Evolutionary conservation across 2,113 vertebrate genomes (phyloP).

Genomic region (Gopherus flavomarginatus): DNA sequence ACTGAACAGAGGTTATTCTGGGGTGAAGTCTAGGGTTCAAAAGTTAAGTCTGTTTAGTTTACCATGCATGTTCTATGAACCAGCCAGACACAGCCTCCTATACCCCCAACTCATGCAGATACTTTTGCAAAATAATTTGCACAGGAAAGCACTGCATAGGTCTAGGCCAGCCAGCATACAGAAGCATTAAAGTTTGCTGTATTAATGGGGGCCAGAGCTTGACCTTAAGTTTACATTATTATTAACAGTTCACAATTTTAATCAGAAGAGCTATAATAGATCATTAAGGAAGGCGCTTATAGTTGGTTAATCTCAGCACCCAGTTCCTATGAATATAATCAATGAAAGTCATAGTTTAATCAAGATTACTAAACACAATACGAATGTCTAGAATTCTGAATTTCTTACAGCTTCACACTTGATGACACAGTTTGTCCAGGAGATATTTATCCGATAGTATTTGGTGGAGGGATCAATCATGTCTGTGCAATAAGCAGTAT

Average conservation of each 20-base stretch:
- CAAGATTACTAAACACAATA: not conserved
- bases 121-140: not conserved
- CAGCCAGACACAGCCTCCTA: not conserved
- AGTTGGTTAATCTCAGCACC: not conserved
- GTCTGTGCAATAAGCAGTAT: constrained; percentile 85
- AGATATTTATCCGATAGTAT: constrained; percentile 86
- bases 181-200: not conserved
- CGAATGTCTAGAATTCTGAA: not conserved
- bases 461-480: constrained; percentile 84
- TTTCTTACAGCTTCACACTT: constrained; percentile 88
- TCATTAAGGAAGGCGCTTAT: not conserved
- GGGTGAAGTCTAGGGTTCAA: not conserved
- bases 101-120: not conserved
- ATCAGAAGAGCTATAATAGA: not conserved
- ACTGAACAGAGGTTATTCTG: not conserved
- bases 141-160: not conserved
- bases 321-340: not conserved
- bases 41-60: not conserved
- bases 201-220: not conserved
- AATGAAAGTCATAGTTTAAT: not conserved
- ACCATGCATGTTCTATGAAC: not conserved
- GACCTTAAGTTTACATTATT: not conserved
- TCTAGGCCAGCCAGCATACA: not conserved
- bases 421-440: constrained; percentile 87
- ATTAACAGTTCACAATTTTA: not conserved